Conservation (phyloP, 1,140 invertebrate genomes). For the Eumaeus atala region DNA sequence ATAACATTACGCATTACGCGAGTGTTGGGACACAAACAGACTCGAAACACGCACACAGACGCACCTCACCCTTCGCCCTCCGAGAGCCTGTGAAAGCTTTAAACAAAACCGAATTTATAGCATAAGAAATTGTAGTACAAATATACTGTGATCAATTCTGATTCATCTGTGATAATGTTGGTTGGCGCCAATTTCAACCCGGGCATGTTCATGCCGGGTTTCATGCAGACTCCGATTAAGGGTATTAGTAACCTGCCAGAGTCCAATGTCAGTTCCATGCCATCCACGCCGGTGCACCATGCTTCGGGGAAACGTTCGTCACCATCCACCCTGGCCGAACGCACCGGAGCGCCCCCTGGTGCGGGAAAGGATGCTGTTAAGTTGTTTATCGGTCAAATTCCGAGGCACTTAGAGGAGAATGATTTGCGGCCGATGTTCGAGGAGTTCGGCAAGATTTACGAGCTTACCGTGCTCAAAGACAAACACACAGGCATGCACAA, state of each 20-base stretch:
- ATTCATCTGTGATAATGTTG: conserved; percentile 37
- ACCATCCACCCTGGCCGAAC: conserved; percentile 49
- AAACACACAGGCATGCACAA: conserved; percentile 96
- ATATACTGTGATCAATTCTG: conserved; percentile 49
- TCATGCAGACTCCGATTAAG: conserved; percentile 41
- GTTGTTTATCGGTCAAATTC: conserved; percentile 95
- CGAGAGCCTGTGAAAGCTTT: conserved; percentile 59
- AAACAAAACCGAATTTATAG: conserved; percentile 70
- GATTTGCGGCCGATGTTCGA: conserved; percentile 93
- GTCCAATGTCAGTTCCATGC: conserved; percentile 35
- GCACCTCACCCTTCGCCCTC: conserved; percentile 38
- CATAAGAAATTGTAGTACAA: conserved; percentile 62
- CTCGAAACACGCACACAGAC: conserved; percentile 47
- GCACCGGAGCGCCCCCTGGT: conserved; percentile 58
- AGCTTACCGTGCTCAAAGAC: conserved; percentile 94
- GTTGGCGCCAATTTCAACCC: conserved; percentile 56
- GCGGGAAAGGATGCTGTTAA: conserved; percentile 82
- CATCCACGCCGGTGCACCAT: conserved; percentile 52
- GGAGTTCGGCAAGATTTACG: conserved; percentile 94
- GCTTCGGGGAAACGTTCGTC: conserved; percentile 29
- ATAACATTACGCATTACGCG: conserved; percentile 70
- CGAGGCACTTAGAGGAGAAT: conserved; percentile 90
- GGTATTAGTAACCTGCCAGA: conserved; percentile 22
- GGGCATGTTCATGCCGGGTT: conserved; percentile 44
- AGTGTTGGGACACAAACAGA: conserved; percentile 49